phyloP scores from a whole-genome alignment of 2,888 invertebrate genomes.

The Melangyna quadrimaculata region DNA sequence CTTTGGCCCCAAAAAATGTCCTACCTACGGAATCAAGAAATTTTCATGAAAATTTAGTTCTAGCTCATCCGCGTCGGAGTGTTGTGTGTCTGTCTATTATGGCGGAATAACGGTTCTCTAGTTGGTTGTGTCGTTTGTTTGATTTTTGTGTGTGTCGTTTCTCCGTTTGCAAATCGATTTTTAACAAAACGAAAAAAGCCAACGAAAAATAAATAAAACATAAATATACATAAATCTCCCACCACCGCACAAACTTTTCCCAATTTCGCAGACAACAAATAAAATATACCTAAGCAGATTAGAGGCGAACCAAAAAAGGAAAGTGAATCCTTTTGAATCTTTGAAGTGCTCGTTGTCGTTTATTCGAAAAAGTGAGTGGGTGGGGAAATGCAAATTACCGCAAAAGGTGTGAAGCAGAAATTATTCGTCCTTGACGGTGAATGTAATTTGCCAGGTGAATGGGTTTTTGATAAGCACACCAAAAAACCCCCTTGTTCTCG shows the following conservation, averaged over 20 bases:
- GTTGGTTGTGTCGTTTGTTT: slow-evolving; percentile 29
- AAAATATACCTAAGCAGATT: slow-evolving; percentile 49
- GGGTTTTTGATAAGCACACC: slow-evolving; percentile 49
- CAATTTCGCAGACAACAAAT: slow-evolving; percentile 26
- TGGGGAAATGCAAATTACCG: slow-evolving; percentile 26
- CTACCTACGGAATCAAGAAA: slow-evolving; percentile 71
- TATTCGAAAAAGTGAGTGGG: not conserved
- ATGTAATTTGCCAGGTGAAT: slow-evolving; percentile 63
- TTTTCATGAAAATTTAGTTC: slow-evolving; percentile 77
- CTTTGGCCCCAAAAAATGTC: slow-evolving; percentile 39
- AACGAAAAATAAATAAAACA: slow-evolving; percentile 60
- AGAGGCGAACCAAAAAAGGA: slow-evolving; percentile 18
- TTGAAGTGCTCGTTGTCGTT: not conserved
- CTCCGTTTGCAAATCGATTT: slow-evolving; percentile 76
- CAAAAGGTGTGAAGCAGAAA: slow-evolving; percentile 48
- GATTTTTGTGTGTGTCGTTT: slow-evolving; percentile 4
- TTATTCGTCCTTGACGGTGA: slow-evolving; percentile 57
- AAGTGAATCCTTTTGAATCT: slow-evolving; percentile 42
- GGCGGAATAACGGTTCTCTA: slow-evolving; percentile 57
- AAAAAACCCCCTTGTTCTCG: not conserved
- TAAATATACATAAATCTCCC: not conserved
- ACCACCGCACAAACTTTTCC: not conserved
- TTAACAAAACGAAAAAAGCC: slow-evolving; percentile 62
- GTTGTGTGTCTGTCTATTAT: slow-evolving; percentile 74
- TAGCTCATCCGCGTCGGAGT: slow-evolving; percentile 80